Conservation (phyloP, 35 echinoderm and acorn worm genomes). For the Ptychodera flava region DNA sequence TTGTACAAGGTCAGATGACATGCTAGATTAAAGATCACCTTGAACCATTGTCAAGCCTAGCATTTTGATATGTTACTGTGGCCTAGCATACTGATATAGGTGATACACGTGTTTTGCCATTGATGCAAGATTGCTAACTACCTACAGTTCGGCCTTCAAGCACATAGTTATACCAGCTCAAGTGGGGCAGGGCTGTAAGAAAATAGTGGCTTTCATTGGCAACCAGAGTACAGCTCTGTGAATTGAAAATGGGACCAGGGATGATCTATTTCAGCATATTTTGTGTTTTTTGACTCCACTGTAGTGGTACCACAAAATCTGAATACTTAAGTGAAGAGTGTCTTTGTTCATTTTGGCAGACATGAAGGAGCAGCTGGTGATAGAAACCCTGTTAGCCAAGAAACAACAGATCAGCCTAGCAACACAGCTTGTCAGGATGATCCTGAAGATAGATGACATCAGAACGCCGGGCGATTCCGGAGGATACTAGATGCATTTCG, state of each 20-base stretch:
- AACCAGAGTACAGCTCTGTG: too few species aligned
- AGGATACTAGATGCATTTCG: not conserved
- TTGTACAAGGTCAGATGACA: not conserved
- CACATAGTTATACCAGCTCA: too few species aligned
- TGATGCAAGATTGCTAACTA: too few species aligned
- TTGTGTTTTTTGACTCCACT: too few species aligned
- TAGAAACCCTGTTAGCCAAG: slow-evolving; percentile 96
- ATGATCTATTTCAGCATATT: too few species aligned
- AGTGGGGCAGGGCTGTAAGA: too few species aligned
- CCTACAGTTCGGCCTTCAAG: too few species aligned
- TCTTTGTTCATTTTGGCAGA: slow-evolving; percentile 41
- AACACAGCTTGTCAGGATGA: slow-evolving; percentile 93
- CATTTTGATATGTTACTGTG: not conserved
- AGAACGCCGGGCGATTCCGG: slow-evolving; percentile 28
- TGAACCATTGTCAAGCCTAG: not conserved
- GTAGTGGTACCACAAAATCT: too few species aligned
- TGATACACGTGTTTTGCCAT: too few species aligned
- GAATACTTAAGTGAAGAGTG: too few species aligned
- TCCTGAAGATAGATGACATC: slow-evolving; percentile 93
- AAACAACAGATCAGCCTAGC: slow-evolving; percentile 98
- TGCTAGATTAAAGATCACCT: not conserved
- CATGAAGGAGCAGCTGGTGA: slow-evolving; percentile 97
- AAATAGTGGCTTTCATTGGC: too few species aligned
- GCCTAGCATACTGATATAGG: not conserved
- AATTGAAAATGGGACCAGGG: too few species aligned